phyloP scores from a whole-genome alignment of 2,888 invertebrate species.

The Eilema sororculum region DNA sequence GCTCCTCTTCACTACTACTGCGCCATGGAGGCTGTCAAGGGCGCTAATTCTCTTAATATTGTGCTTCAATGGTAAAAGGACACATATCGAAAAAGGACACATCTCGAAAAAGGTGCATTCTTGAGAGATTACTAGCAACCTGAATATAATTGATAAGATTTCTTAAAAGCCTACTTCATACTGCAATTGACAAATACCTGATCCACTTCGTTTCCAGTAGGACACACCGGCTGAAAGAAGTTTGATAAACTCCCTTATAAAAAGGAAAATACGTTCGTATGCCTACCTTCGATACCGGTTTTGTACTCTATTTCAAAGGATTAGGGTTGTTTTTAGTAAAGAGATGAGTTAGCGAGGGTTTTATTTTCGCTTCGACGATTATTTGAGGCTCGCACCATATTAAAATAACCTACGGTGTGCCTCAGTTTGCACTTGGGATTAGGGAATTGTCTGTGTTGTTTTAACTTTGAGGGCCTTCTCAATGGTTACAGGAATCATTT shows the following conservation, averaged over 20 bases:
- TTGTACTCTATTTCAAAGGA: background rate
- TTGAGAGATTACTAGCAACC: background rate
- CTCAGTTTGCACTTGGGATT: background rate
- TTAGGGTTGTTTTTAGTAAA: background rate
- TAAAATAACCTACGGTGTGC: background rate
- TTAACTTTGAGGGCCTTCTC: background rate
- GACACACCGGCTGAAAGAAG: background rate
- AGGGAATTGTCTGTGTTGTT: background rate
- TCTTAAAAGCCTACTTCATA: background rate
- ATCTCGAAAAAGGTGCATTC: background rate
- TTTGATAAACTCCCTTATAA: background rate
- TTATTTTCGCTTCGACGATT: conserved; percentile 1
- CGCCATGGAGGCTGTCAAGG: no score
- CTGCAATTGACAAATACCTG: conserved; percentile 3
- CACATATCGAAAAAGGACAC: background rate
- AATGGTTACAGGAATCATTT: background rate
- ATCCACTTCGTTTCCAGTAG: conserved; percentile 5
- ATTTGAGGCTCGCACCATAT: background rate
- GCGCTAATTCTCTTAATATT: background rate
- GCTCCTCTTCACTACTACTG: no score
- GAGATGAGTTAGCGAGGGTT: background rate
- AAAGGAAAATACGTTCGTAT: conserved; percentile 3
- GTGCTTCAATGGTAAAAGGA: background rate
- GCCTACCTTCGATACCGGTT: background rate
- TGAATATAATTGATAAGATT: background rate